Evolutionary conservation across 92 coral and sea anemone species (phyloP), one percentile per base, ranked within the genome.

Genomic region (Heliopora coerulea): DNA sequence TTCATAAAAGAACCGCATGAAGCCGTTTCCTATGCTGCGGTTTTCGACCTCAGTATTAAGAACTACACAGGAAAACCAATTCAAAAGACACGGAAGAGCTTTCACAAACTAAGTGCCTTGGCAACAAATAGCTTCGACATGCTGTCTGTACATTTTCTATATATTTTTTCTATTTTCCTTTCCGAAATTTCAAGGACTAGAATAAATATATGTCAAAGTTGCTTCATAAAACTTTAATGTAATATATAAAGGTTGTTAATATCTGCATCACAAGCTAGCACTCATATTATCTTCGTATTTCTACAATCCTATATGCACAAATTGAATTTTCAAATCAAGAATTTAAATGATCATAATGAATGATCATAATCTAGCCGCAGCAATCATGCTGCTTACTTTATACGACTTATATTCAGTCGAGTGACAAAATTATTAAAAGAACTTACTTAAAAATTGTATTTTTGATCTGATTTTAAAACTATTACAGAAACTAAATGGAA

Each of bases 291-390:
- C 75, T 68, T 34, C 49, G 11, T 26, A 25, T 35, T 70, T 52
- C 77, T 70, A 70, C 48, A 70, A 70, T 70, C 52, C 52, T 70
- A 70, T 70, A 33, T 54, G 31, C 77, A 52, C 61, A 52, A 70
- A 70, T 70, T 67, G 19, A 67, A 67, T 44, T 70, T 69, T 70
- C 11, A 49, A 54, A 70, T 52, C 63, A 70, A 33, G 63, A 70
- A 52, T 52, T 70, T 70, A 50, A 67, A 30, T 44, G n/a, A n/a
- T n/a, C n/a, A n/a, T n/a, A n/a, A n/a, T n/a, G 61, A 18, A 54
- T 52, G 57, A 30, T 70, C 23, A 23, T 23, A 56, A 6, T 28
- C 9, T 23, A 7, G 21, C 50, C 61, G 34, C 77, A 50, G 63
- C 63, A 50, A 30, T 31, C 17, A 11, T 52, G 57, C 50, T 70